These are phyloP conservation scores for Hydrocynus forskahlii DNA, from an alignment of 2,797 vertebrate species.

Conservation along the genomic window DNA sequence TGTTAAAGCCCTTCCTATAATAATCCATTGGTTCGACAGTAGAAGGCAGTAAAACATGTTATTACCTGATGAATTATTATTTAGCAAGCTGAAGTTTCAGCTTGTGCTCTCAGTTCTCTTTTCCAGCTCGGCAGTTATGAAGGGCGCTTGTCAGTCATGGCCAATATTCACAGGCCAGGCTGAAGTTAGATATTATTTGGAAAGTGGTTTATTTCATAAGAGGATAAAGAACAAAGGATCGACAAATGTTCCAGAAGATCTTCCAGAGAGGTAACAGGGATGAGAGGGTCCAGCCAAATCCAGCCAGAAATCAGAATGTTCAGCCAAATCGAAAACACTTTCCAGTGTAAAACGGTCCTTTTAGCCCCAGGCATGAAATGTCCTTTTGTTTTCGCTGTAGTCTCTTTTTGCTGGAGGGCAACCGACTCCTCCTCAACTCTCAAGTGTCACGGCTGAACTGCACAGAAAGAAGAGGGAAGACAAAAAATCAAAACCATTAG, in stretches of 20 bases:
- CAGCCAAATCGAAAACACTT: neutral
- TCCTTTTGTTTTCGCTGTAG: neutral
- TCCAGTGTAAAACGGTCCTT: neutral
- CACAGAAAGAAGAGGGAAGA: neutral
- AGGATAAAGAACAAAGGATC: constrained; percentile 12
- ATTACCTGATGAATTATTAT: no score
- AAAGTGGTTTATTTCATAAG: constrained; percentile 24
- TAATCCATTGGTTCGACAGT: no score
- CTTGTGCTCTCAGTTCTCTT: no score
- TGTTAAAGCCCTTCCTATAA: no score
- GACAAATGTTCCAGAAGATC: constrained; percentile 51
- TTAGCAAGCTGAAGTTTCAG: no score
- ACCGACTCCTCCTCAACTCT: neutral
- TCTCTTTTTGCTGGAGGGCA: constrained; percentile 7
- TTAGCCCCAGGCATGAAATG: constrained; percentile 16
- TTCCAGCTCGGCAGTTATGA: no score
- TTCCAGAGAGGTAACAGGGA: constrained; percentile 53
- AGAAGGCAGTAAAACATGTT: no score
- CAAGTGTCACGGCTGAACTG: neutral
- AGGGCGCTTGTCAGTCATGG: no score
- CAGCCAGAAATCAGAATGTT: constrained; percentile 22
- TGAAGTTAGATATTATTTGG: constrained; percentile 19
- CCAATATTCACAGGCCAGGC: no score
- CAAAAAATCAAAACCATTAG: no score
- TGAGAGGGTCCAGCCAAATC: constrained; percentile 58